Base-by-base conservation (phyloP, 35 echinoderm and acorn worm species). In the Anneissia japonica region DNA sequence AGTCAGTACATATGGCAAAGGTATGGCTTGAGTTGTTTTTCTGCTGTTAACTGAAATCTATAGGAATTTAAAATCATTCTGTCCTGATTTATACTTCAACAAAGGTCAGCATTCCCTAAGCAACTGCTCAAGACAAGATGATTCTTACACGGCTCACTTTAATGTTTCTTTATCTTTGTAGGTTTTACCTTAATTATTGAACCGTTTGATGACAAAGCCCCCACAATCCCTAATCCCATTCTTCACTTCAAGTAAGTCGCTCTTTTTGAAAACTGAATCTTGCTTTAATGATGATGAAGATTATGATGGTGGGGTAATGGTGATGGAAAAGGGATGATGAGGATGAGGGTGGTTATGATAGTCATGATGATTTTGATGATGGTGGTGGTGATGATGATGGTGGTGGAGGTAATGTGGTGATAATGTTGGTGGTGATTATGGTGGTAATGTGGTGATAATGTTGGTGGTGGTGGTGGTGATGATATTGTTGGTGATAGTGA, bases 161-260 rank as follows among this genome's bases (percentile, higher is more conserved):
- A n/a, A n/a, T n/a, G n/a, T n/a, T 33, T 83, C 72, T 29, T 81
- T 23, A 2, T 89, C 32, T 46, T 55, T 77, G 0, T 30, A 99
- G 96, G 96, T 83, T 99, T 99, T 46, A 99, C 89, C 85, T 87
- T 99, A 30, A 99, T 99, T 45, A 99, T 99, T 74, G 96, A 99
- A 43, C 96, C 96, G 37, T 99, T 99, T 94, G 96, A 99, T 90
- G 96, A 97, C 39, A 93, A 91, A 80, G 93, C 96, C 16, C 96
- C 96, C 73, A 97, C 95, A 6, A 97, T 97, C 17, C 84, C 92
- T 74, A 99, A 99, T 45, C 96, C 96, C 37, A 86, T 99, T 32
- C 89, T 93, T 3, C 96, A 99, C 75, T 99, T 99, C 80, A 93
- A 92, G 96, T 99, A 80, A 87, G 84, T 32, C 11, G 14, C 38